Evolutionary conservation across 2,797 vertebrate genomes (phyloP), one percentile per base, ranked within the genome.

Genomic region (Hypotaenidia philippensis): DNA sequence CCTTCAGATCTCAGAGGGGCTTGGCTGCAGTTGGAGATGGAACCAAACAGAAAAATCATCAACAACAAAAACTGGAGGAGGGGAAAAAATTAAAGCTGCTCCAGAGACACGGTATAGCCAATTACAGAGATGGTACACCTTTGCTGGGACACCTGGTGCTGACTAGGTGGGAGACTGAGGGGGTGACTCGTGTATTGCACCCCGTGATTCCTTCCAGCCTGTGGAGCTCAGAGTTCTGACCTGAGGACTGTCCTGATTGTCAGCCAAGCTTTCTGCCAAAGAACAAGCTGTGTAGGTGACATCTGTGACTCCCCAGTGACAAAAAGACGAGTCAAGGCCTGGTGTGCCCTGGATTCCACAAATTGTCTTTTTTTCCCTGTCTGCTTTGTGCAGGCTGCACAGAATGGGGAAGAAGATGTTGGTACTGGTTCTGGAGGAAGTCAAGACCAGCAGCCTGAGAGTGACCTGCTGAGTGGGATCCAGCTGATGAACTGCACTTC

Each of bases 261-360:
- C 22, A 59, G 45, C 26, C 52, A 77, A 40, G 31, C 31, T 82
- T 70, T 64, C 6, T 9, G 7, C 29, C 38, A 53, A 52, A 65
- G 26, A 71, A 71, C 45, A 82, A 71, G 13, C 19, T 14, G 18
- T 49, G 11, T 13, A 71, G n/a, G 57, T 50, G n/a, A 21, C 23
- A 50, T 29, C 27, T 34, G 27, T 32, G 40, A 38, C 40, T 78
- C 14, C 5, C 3, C 34, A 49, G 26, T 32, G 45, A 76, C 21
- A 70, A 64, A 91, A 87, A 15, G 18, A 61, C 72, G 68, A 74
- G 49, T 66, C 41, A 72, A 74, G 68, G n/a, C 26, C 45, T 71
- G 23, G 10, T 29, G 21, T 25, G 5, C 17, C n/a, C 36, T 68
- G 55, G 45, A 11, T 63, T 45, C 25, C 44, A 47, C 25, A 52